These are phyloP conservation scores for Chironomus striatipennis DNA, from an alignment of 1,140 invertebrate genomes.

Conservation along the genomic window DNA sequence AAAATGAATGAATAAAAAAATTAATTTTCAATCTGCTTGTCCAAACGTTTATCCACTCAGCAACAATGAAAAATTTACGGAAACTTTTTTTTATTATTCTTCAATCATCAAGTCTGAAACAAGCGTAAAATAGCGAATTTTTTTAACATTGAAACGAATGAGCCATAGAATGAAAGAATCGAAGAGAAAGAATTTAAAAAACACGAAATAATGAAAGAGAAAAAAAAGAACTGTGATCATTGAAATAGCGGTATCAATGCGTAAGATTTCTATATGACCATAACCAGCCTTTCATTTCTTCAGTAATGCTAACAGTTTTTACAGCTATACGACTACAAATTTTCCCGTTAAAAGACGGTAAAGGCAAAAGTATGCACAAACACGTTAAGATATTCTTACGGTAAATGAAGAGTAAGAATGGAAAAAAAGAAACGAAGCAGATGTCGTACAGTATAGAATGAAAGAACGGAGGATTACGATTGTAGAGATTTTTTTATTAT, in stretches of 20 bases:
- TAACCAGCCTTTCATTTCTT: conserved; percentile 21
- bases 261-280: conserved; percentile 18
- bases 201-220: background rate
- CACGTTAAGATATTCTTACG: background rate
- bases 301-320: background rate
- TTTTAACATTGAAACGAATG: no score
- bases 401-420: background rate
- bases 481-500: background rate
- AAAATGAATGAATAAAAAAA: no score
- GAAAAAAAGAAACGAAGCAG: background rate
- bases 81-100: no score
- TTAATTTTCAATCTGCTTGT: no score
- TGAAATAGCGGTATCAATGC: conserved; percentile 17
- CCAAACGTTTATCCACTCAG: no score
- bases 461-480: background rate
- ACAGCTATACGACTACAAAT: conserved; percentile 22
- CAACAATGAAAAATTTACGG: no score
- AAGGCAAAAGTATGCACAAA: background rate
- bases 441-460: background rate
- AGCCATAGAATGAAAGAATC: no score
- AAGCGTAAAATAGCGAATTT: no score
- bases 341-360: conserved; percentile 5
- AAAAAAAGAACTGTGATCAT: background rate
- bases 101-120: no score
- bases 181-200: background rate